Evolutionary conservation across 2,797 vertebrate species (phyloP), one percentile per base, ranked within the genome.

Genomic region (Enteromius anoplus): DNA sequence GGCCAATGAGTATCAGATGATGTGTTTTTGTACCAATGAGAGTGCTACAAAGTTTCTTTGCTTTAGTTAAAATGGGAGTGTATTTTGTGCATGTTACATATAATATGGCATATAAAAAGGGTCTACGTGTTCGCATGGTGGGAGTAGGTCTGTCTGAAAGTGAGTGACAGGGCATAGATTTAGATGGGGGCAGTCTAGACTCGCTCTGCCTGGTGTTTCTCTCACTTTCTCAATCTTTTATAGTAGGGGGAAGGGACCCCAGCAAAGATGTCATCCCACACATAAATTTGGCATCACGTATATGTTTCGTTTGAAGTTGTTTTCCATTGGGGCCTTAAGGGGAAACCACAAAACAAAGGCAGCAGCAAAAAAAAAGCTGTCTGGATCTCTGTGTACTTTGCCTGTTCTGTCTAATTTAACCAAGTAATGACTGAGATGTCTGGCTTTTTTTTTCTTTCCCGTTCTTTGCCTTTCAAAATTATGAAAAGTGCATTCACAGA

Each of bases 131-230:
- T 72, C 10, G 1, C 23, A 47, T 71, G 14, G 51, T 75, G 34
- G 3, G 84, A 88, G 88, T 65, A 84, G 84, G 88, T 88, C 88
- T 89, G 90, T 91, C 89, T 91, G 88, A 89, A 87, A 84, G 84
- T 89, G 89, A 92, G 88, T 91, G 87, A 89, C 89, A 87, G 87
- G 90, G 88, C 87, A 87, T 90, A 92, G 91, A 90, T 87, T 15
- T 64, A 86, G 69, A 85, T 80, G 79, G 23, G 47, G 82, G 86
- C 84, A 91, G 93, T 94, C 92, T 94, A 94, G 93, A 92, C 93
- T 90, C 90, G 92, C 89, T 91, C 87, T 88, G 91, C 91, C 89
- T 88, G 89, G 90, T 90, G 89, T 90, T 90, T 65, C 26, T 49
- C 26, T 49, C 45, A 2, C 76, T 32, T 66, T 78, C 19, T 66